These are phyloP conservation scores for Cryptus viduatorius DNA, from an alignment of 2,888 invertebrate species.

Conservation along the genomic window DNA sequence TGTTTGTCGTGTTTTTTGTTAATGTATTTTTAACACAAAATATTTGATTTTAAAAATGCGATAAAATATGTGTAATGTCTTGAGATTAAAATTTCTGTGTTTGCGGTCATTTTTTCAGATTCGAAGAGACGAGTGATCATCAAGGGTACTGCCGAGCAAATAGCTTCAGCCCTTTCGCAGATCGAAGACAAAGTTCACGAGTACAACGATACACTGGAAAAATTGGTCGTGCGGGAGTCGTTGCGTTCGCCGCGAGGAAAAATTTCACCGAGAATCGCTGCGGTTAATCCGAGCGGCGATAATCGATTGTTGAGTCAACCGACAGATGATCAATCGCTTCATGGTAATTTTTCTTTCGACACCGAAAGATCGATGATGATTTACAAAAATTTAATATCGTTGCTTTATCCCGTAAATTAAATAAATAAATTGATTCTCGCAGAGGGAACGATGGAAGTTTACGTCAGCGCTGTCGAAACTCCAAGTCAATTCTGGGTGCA, in stretches of 20 bases:
- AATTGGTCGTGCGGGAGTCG: slow-evolving; percentile 70
- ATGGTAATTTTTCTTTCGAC: slow-evolving; percentile 59
- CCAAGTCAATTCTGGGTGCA: slow-evolving; percentile 95
- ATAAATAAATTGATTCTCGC: slow-evolving; percentile 47
- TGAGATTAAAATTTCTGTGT: no score
- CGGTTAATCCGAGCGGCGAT: slow-evolving; percentile 54
- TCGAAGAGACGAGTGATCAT: slow-evolving; percentile 82
- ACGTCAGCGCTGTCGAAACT: slow-evolving; percentile 93
- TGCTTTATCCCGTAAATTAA: no score
- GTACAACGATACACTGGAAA: slow-evolving; percentile 69
- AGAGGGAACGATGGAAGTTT: slow-evolving; percentile 92
- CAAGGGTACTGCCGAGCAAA: slow-evolving; percentile 91
- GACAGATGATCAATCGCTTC: slow-evolving; percentile 45
- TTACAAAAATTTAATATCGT: no score
- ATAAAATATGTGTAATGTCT: no score
- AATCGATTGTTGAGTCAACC: slow-evolving; percentile 36
- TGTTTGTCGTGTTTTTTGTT: no score
- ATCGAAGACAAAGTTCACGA: slow-evolving; percentile 90
- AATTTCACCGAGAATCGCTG: slow-evolving; percentile 69
- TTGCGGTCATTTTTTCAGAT: slow-evolving; percentile 71
- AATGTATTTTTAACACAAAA: no score
- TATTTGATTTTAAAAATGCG: no score
- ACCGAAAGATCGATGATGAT: neutral
- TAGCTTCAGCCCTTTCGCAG: slow-evolving; percentile 89
- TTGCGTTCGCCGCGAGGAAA: slow-evolving; percentile 73